Conservation (phyloP, 1,140 invertebrate species). For the Adelges cooleyi region DNA sequence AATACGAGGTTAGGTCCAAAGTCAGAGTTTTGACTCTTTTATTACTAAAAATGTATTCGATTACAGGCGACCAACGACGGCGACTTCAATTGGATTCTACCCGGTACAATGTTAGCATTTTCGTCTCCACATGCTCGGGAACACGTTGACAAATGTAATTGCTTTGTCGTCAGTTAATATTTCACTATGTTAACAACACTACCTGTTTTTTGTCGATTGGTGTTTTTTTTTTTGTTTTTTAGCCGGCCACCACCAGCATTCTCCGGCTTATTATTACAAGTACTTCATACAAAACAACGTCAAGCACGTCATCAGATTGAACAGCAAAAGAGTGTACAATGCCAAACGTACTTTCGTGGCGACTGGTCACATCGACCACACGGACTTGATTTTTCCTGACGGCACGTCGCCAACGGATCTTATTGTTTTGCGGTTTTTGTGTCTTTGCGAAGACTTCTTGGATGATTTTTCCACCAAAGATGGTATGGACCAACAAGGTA, state of each 20-base stretch:
- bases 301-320: constrained; percentile 82
- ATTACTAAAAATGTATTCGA: constrained; percentile 22
- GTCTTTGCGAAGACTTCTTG: constrained; percentile 55
- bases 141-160: constrained; percentile 53
- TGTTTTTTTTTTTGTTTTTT: constrained; percentile 31
- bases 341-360: constrained; percentile 61
- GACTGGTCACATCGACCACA: constrained; percentile 83
- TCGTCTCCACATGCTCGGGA: constrained; percentile 92
- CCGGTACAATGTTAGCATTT: constrained; percentile 94
- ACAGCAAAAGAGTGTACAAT: constrained; percentile 87
- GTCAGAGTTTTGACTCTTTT: background rate
- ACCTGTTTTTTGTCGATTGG: background rate
- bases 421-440: constrained; percentile 83
- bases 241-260: constrained; percentile 81
- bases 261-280: constrained; percentile 89
- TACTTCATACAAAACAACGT: constrained; percentile 90
- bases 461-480: background rate
- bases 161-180: constrained; percentile 23
- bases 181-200: background rate
- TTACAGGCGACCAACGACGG: constrained; percentile 91
- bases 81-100: constrained; percentile 98
- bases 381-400: constrained; percentile 94
- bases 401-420: constrained; percentile 85
- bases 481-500: background rate
- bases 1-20: constrained; percentile 58